Conservation (phyloP, 1,140 invertebrate genomes). For the Orius insidiosus region DNA sequence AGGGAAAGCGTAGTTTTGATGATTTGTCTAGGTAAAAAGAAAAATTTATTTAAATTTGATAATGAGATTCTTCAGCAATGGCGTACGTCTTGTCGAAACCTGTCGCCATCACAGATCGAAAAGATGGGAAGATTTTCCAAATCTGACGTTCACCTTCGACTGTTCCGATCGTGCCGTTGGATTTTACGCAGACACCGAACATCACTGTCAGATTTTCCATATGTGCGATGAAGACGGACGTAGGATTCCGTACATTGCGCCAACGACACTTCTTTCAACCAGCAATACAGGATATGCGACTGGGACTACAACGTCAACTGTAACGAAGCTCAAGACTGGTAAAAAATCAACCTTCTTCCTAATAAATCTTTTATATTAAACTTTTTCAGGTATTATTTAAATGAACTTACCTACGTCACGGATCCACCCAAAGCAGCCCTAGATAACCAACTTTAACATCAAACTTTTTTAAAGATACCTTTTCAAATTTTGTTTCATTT, state of each 20-base stretch:
- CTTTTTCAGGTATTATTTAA: constrained; percentile 35
- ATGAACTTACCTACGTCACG: constrained; percentile 40
- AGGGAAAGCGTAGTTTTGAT: neutral
- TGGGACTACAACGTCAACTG: constrained; percentile 42
- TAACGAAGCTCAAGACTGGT: constrained; percentile 32
- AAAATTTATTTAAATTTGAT: neutral
- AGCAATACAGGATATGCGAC: constrained; percentile 40
- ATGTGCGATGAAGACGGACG: constrained; percentile 43
- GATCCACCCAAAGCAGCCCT: constrained; percentile 29
- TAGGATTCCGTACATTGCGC: constrained; percentile 41
- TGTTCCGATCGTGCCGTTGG: constrained; percentile 35
- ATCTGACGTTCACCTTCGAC: constrained; percentile 41
- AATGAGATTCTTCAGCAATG: constrained; percentile 14
- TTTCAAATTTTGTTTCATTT: no score
- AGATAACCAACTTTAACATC: constrained; percentile 3
- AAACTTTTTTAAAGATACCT: neutral
- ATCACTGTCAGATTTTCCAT: constrained; percentile 45
- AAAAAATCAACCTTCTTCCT: no score
- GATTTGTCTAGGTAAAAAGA: neutral
- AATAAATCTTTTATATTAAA: no score
- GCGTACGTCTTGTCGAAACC: constrained; percentile 17
- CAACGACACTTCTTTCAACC: constrained; percentile 41
- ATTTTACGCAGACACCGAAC: constrained; percentile 42
- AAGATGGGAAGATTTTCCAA: constrained; percentile 41
- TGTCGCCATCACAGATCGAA: constrained; percentile 24